Base-by-base conservation (phyloP, 2,797 vertebrate genomes). In the Schizopygopsis pylzovi region DNA sequence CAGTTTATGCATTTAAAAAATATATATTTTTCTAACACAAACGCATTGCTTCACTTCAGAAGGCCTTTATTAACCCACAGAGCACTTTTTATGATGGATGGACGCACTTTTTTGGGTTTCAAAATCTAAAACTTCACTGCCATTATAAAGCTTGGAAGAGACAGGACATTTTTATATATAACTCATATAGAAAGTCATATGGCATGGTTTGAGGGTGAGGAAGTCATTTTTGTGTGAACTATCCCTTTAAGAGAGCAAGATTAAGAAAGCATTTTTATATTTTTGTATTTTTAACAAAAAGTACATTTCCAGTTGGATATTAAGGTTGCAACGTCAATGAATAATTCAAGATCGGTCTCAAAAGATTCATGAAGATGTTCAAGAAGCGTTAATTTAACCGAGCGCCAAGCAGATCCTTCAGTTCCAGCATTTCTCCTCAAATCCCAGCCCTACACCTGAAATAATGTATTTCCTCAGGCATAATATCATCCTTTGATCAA, bases 391-490 rank as follows among this genome's bases (percentile, higher is more conserved):
- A 22, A 77, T 56, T 54, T 56, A 77, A 39, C 49, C 4, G 12
- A n/a, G 2, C 12, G 7, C 20, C 12, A n/a, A 41, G 45, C 52
- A 73, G 71, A 73, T 73, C 18, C 6, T 20, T 45, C 13, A 3
- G 16, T 47, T 47, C 56, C n/a, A 65, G 78, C 16, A 22, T 47
- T 65, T 65, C 28, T 78, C 37, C 10, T 80, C 43, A 65, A 47
- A 43, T 47, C 59, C 10, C 54, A 79, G 45, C 10, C 39, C 41
- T 22, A 22, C n/a, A 49, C 43, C 25, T 63, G 41, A 33, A 37
- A 76, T 37, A 76, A 83, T 39, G 28, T 28, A 76, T 76, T 22
- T 83, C 54, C 41, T 82, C 52, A 9, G 39, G 56, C 25, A 52
- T 67, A 83, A 10, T 18, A 39, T 11, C 41, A 7, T 6, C 25